A percentile compares a stretch with the other conserved stretches of the same genome.
Conservation (phyloP, 2,113 vertebrate genomes). For the Lepus timidus region DNA sequence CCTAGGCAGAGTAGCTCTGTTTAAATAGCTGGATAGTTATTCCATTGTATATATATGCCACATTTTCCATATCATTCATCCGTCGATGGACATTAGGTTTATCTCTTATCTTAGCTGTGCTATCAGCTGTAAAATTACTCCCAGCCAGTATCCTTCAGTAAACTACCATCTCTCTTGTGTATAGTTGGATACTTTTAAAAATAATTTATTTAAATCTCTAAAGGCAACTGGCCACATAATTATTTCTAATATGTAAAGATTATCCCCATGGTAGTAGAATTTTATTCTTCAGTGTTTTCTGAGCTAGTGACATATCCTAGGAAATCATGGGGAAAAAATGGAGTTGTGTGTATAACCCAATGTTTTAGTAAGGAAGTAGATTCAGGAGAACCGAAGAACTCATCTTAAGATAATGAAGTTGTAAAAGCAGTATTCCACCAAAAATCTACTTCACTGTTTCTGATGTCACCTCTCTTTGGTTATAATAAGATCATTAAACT, state of each 20-base stretch:
- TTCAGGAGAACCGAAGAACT: neutral
- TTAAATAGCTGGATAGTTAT: neutral
- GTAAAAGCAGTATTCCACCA: neutral
- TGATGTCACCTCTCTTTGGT: neutral
- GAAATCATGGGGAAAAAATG: neutral
- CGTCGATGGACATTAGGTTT: neutral
- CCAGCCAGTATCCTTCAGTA: neutral
- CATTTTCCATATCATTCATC: too few relatives aligned
- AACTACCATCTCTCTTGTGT: neutral
- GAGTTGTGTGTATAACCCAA: rapidly evolving
- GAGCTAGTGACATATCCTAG: neutral
- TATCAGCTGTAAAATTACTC: conserved; percentile 19
- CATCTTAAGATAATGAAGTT: neutral
- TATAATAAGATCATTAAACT: neutral
- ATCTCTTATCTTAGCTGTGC: too few relatives aligned
- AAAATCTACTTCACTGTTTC: neutral
- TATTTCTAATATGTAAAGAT: neutral
- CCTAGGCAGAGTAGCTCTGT: neutral
- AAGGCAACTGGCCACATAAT: neutral
- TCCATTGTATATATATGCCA: neutral
- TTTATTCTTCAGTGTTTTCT: neutral
- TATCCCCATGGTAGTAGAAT: neutral
- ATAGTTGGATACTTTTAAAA: neutral
- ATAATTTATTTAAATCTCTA: conserved; percentile 1
- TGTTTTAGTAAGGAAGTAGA: neutral